Base-by-base conservation (phyloP, 2,888 invertebrate species). In the Neoitamus cyanurus region DNA sequence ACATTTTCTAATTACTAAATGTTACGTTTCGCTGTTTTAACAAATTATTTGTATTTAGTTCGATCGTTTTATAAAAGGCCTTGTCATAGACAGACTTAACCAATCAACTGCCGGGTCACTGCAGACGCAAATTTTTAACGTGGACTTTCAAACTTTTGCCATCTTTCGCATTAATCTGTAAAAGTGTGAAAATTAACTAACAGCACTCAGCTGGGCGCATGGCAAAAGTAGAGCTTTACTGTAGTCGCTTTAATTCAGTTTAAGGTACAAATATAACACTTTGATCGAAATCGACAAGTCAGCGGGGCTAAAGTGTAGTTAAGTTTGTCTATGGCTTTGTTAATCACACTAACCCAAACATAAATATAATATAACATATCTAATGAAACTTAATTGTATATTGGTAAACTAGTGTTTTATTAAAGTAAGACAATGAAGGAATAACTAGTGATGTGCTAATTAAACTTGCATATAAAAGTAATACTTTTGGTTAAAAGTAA, bases 321-420 rank as follows among this genome's bases (percentile, higher is more conserved):
- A 58, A 58, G 58, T 58, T 58, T 58, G 25, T 34, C 15, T 58
- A 58, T 80, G 20, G n/a, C 20, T 80, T 80, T 58, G 80, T 80
- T 80, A 68, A 80, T 15, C 34, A 80, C 25, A 58, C 58, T 80
- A 58, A 80, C 42, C 9, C 31, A 48, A 15, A 80, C 58, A 80
- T 80, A 80, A 80, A 80, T 80, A 68, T 80, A 80, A 80, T 20
- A 48, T 80, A 58, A 80, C 80, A 80, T 80, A 80, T 80, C 80
- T 31, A 80, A 20, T 80, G 80, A 80, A 34, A 80, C 80, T 58
- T 80, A 77, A 75, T 58, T 80, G 80, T 80, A 80, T 80, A 80
- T 80, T 58, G 58, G 25, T 58, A 58, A 58, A 68, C 15, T 13
- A 77, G 37, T 42, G 77, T 28, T 46, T 46, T 77, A 77, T 42